Evolutionary conservation across 2,797 vertebrate species (phyloP), one percentile per base, ranked within the genome.

Genomic region (Eutrigla gurnardus): DNA sequence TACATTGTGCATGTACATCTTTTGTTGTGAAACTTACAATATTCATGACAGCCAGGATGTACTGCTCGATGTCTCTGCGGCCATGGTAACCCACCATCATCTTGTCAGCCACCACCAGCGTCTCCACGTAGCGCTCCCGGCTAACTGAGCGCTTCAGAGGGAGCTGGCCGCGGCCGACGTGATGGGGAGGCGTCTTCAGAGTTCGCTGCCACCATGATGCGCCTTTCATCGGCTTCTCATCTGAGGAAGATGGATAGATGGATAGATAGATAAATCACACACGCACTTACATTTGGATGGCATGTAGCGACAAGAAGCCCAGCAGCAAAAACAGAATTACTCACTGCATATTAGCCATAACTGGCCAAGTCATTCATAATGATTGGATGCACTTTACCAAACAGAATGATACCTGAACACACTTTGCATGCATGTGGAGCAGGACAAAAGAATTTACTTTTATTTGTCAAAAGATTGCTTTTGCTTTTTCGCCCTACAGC

Each of bases 31-130:
- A 96, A 98, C 98, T 99, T 99, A 99, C 98, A 99, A 99, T 98
- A 96, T 99, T 99, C 98, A 99, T 99, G 92, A 99, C 96, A 50
- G 98, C 97, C 90, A 99, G 93, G 92, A 99, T 97, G 82, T 99
- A 99, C 91, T 99, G 97, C 85, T 99, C 98, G n/a, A 99, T 98
- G 85, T 99, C 98, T 7, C 97, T 91, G 50, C 98, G 96, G 4
- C 98, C 98, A 0, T 99, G 98, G 93, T 99, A 99, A 14, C 96
- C 97, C 89, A 99, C 97, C 98, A 99, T 99, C 97, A 99, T 98
- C 91, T 97, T 99, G 93, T 99, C 98, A 0, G 97, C 98, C 62
- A 99, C 98, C 86, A 99, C 98, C 88, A 99, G 93, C 0, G 98
- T 99, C 93, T 99, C 98, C 85, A 99, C 98, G 3, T 98, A 98